Evolutionary conservation across 37 sponge, comb jelly and placozoan genomes (phyloP), one percentile per base, ranked within the genome.

Genomic region (Theonella swinhoei): DNA sequence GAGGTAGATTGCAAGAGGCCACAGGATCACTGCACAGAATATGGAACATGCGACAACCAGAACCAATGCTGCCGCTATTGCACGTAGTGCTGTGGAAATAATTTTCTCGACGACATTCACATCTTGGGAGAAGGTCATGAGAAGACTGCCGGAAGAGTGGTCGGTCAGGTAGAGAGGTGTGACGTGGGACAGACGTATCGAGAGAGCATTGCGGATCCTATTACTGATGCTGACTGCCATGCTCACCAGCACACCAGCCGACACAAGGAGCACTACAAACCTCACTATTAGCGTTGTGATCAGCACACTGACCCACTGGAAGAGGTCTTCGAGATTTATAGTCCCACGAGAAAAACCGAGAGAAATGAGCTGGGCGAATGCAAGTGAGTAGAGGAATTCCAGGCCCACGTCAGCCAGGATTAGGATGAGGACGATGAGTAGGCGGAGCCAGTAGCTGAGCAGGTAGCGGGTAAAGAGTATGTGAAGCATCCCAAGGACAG

Each of bases 1-100:
- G 19, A 90, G 81, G 33, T 61, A 37, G 14, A 90, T 38, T 26
- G 79, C 84, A 17, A 90, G 43, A 14, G 72, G 73, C 91, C 91
- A 90, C 2, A 30, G 43, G 14, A 80, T 59, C 38, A 68, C 68
- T 1, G 79, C 3, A 40, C 70, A 30, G 39, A 38, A 80, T 0
- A 31, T 63, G 33, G 80, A 39, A 39, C 76, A 80, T n/a, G 72
- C 41, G 22, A 80, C 37, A 14, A 68, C 25, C 74, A 90, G 41
- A 20, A 80, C 11, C 23, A 64, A 1, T 1, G 71, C 86, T 32
- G 73, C 40, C 25, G 80, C 17, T 38, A 81, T 59, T 8, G 62
- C 40, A 29, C 62, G 54, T 20, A 85, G 31, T 1, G 82, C 72
- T 72, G 54, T 39, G 1, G 85, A 70, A 39, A 90, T 42, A 2